Base-by-base conservation (phyloP, 2,113 vertebrate genomes). In the Phalacrocorax pelagicus region DNA sequence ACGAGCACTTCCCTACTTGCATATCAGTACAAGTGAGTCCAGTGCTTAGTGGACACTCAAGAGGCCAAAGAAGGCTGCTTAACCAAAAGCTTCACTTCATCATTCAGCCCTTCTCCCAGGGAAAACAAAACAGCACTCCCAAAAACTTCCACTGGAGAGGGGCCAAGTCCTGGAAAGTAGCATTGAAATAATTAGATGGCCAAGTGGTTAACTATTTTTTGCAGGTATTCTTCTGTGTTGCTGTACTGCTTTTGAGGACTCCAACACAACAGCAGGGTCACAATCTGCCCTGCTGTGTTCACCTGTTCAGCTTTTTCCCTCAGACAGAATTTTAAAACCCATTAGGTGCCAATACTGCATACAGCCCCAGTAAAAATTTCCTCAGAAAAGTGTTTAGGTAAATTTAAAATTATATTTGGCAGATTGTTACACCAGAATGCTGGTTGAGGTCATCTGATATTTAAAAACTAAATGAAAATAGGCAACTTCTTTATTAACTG, bases 381-480 rank as follows among this genome's bases (percentile, higher is more conserved):
- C 90, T 94, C 69, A 73, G 63, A 73, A 52, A 88, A 92, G 36
- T 73, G 19, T 88, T 96, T 74, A 87, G 46, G 19, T 55, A 61
- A 54, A 44, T 65, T 89, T 79, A 72, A 97, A 93, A 42, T 55
- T 58, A 44, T 86, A 82, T 87, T 74, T 74, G 40, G 12, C 13
- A 73, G 18, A 24, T 5, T 90, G 4, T 67, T 80, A 78, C 34
- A 42, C 47, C 22, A 92, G 26, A 92, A 69, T 16, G 26, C 3
- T 52, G 54, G 12, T 12, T 63, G 32, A 54, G 4, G 32, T 59
- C 42, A 92, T 21, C 70, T 73, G 36, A 47, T 92, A 61, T 75
- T 77, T 52, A 70, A 95, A 96, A 91, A 49, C 15, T 23, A 91
- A 75, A n/a, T 61, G 3, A 91, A 97, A 96, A 29, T 13, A 71